Percentiles rank a stretch among this genome's conserved stretches.
These are phyloP conservation scores for Metridium senile DNA, from an alignment of 92 coral and sea anemone species.

Conservation along the genomic window DNA sequence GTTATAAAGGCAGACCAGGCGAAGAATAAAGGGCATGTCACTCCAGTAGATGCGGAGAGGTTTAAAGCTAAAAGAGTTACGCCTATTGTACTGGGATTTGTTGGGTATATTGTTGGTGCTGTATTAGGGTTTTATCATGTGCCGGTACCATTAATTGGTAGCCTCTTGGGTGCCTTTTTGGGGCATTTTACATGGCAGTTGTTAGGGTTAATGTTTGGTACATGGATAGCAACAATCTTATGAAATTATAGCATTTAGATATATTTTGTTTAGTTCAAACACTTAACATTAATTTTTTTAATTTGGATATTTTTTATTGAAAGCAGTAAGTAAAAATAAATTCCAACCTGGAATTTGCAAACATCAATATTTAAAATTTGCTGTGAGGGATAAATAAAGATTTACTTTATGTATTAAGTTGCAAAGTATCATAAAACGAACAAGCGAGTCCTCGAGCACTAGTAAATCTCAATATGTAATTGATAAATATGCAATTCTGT, in stretches of 20 bases:
- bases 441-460: too few species aligned
- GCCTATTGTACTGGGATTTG: conserved; percentile 71
- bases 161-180: conserved; percentile 60
- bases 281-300: background rate
- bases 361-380: too few species aligned
- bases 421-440: too few species aligned
- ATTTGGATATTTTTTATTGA: background rate
- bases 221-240: conserved; percentile 78
- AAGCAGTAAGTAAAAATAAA: too few species aligned
- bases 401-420: too few species aligned
- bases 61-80: conserved; percentile 88
- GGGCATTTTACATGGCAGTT: conserved; percentile 70
- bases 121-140: conserved; percentile 59
- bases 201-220: conserved; percentile 75
- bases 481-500: too few species aligned
- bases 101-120: conserved; percentile 78
- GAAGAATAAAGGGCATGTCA: conserved; percentile 69
- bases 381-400: too few species aligned
- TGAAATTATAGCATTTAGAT: background rate
- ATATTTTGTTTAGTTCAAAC: background rate
- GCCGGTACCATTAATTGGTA: conserved; percentile 67
- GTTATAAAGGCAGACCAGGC: conserved; percentile 68
- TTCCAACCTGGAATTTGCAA: too few species aligned
- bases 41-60: conserved; percentile 82
- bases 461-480: too few species aligned